Conservation (phyloP, 2,113 vertebrate species). For the Trachemys scripta region DNA sequence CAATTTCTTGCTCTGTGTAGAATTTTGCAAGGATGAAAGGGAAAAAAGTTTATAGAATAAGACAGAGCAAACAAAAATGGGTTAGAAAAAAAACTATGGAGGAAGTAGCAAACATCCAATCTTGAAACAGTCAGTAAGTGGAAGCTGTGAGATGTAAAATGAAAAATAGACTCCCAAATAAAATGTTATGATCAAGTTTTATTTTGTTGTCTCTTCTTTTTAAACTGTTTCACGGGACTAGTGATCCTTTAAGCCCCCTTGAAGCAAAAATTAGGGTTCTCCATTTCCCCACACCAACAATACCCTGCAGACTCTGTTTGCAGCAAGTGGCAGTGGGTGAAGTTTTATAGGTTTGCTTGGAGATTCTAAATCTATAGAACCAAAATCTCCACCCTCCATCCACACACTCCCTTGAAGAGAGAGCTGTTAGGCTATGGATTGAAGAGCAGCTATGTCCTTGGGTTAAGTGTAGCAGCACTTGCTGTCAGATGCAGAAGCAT, state of each 20-base stretch:
- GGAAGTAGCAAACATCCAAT: not conserved
- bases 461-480: not conserved
- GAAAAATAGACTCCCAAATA: not conserved
- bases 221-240: too few species aligned
- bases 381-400: not conserved
- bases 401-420: not conserved
- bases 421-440: not conserved
- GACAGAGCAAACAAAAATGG: not conserved
- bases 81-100: not conserved
- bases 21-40: not conserved
- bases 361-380: not conserved
- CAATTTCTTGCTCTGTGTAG: accelerated
- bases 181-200: not conserved
- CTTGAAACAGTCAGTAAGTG: not conserved
- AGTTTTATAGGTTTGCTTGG: not conserved
- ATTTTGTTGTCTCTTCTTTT: not conserved
- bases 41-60: not conserved
- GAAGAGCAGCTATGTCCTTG: not conserved
- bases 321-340: not conserved
- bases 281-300: not conserved
- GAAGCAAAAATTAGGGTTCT: not conserved
- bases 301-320: not conserved
- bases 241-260: not conserved
- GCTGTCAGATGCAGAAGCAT: not conserved
- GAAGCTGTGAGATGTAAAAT: not conserved